Percentiles rank a stretch among this genome's conserved stretches.
phyloP scores from a whole-genome alignment of 2,797 vertebrate species.

The Tadarida brasiliensis region DNA sequence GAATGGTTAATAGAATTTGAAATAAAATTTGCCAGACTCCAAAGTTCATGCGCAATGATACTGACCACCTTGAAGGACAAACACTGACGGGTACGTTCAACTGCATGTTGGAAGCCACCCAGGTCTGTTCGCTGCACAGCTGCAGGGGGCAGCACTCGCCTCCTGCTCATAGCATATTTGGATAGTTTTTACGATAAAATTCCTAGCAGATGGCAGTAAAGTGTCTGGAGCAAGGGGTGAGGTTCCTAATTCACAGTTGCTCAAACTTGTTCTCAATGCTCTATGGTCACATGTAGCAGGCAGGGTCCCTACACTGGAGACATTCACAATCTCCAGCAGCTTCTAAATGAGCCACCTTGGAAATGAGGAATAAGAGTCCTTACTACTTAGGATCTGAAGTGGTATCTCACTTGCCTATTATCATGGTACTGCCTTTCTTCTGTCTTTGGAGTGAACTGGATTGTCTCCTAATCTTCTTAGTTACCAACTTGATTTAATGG shows the following conservation, averaged over 20 bases:
- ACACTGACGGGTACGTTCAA: not conserved
- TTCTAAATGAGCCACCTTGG: not conserved
- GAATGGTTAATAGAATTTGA: not conserved
- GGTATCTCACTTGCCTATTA: not conserved
- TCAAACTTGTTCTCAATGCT: not conserved
- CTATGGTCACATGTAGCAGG: not conserved
- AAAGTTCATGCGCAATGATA: not conserved
- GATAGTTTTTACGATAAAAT: not conserved
- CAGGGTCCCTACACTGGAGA: not conserved
- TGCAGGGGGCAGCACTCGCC: not conserved
- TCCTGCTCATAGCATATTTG: not conserved
- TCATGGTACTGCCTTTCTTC: not conserved
- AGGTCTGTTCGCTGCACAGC: not conserved
- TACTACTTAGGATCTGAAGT: not conserved
- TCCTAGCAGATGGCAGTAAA: not conserved
- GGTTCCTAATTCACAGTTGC: not conserved
- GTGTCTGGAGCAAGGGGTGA: not conserved
- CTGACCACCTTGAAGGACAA: not conserved
- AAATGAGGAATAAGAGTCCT: not conserved
- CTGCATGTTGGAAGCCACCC: not conserved
- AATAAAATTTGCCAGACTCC: not conserved
- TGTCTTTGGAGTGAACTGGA: not conserved
- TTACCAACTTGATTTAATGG: not conserved
- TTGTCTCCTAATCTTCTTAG: slow-evolving; percentile 11
- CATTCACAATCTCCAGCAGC: not conserved